Conservation (phyloP, 2,888 invertebrate genomes). For the Lutraria lutraria region DNA sequence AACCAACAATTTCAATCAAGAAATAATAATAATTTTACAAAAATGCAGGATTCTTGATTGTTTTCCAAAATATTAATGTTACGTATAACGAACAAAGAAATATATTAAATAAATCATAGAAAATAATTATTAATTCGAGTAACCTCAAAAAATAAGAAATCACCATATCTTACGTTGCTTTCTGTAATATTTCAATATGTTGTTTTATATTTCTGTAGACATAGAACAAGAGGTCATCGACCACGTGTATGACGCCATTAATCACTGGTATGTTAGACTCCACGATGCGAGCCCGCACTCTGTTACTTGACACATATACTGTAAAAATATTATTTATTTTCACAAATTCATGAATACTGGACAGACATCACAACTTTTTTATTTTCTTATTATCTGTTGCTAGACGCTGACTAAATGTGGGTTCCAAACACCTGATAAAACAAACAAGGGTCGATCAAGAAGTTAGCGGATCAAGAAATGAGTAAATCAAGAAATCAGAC, state of each 20-base stretch:
- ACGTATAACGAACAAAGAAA: too few species aligned
- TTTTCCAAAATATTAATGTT: too few species aligned
- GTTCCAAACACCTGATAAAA: too few species aligned
- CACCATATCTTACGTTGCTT: conserved; percentile 65
- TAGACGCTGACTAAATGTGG: neutral
- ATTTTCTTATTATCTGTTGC: neutral
- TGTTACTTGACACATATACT: conserved; percentile 80
- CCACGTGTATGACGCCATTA: conserved; percentile 82
- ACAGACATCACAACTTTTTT: neutral
- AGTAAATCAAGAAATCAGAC: too few species aligned
- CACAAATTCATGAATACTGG: neutral
- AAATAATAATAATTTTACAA: too few species aligned
- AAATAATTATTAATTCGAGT: too few species aligned
- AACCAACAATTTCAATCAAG: too few species aligned
- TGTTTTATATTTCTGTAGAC: conserved; percentile 79
- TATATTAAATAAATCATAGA: too few species aligned
- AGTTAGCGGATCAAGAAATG: too few species aligned
- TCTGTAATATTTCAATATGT: conserved; percentile 67
- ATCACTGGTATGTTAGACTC: conserved; percentile 79
- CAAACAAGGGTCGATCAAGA: too few species aligned
- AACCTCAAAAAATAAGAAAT: too few species aligned
- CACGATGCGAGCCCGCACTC: conserved; percentile 77
- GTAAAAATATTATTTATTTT: conserved; percentile 44
- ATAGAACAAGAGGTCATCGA: conserved; percentile 81
- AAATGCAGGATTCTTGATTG: too few species aligned